Evolutionary conservation across 2,888 invertebrate species (phyloP).

Genomic region (Drosophila koepferae): DNA sequence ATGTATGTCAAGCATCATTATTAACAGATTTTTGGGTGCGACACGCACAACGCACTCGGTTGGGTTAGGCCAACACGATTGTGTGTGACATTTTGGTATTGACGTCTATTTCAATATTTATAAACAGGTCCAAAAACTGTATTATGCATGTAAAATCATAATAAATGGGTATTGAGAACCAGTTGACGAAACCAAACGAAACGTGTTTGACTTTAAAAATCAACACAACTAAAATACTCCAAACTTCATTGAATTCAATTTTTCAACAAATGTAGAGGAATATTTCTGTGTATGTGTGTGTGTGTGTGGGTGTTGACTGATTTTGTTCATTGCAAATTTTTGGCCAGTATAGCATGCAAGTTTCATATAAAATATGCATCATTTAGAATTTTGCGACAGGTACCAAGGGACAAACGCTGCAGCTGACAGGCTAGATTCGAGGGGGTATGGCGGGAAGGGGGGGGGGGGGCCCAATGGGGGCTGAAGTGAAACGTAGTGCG

Average conservation of each 20-base stretch:
- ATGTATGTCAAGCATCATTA: slow-evolving; percentile 76
- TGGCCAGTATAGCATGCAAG: slow-evolving; percentile 40
- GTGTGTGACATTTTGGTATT: slow-evolving; percentile 74
- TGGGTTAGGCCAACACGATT: slow-evolving; percentile 27
- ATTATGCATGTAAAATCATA: slow-evolving; percentile 39
- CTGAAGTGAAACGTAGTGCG: not conserved
- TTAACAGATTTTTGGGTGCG: slow-evolving; percentile 75
- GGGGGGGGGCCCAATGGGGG: not conserved
- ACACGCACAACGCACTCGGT: slow-evolving; percentile 53
- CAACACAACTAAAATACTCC: not conserved
- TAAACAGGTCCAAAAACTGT: slow-evolving; percentile 49
- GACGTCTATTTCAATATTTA: slow-evolving; percentile 81
- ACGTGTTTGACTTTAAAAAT: slow-evolving; percentile 46
- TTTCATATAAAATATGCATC: slow-evolving; percentile 76
- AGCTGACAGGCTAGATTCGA: slow-evolving; percentile 46
- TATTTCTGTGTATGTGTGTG: no score
- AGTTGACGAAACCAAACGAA: slow-evolving; percentile 9
- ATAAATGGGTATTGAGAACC: not conserved
- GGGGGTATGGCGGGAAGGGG: not conserved
- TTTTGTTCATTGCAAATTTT: slow-evolving; percentile 55
- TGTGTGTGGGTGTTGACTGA: slow-evolving; percentile 39
- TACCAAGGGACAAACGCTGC: slow-evolving; percentile 40
- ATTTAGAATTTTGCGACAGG: slow-evolving; percentile 59
- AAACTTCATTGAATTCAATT: slow-evolving; percentile 59
- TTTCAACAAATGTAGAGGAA: slow-evolving; percentile 29